A percentile compares a stretch with the other conserved stretches of the same genome.
Conservation (phyloP, 2,113 vertebrate genomes). For the Dicaeum eximium region DNA sequence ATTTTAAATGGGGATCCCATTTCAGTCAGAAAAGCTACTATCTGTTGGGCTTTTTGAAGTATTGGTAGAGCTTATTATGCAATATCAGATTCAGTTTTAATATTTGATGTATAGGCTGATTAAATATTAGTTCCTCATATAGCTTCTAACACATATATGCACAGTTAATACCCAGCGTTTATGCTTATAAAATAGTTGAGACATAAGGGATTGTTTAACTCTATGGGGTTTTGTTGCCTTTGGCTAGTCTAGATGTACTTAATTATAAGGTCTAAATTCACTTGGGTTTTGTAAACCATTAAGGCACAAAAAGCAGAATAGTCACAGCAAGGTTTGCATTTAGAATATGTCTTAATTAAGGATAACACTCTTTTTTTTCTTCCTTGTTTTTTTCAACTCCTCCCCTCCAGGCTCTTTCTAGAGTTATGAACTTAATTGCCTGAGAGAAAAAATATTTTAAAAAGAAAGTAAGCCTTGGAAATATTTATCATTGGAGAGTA, state of each 20-base stretch:
- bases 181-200: constrained; percentile 2
- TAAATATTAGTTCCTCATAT: not conserved
- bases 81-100: not conserved
- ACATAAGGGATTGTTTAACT: constrained; percentile 7
- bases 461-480: not conserved
- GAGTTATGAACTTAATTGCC: not conserved
- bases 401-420: not conserved
- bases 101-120: not conserved
- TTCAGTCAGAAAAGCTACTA: not conserved
- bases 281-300: constrained; percentile 46
- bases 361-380: not conserved
- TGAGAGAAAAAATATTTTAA: not conserved
- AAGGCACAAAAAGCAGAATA: not conserved
- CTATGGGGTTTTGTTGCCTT: not conserved
- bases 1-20: not conserved
- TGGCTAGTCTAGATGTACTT: constrained; percentile 41
- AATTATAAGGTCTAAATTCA: constrained; percentile 34
- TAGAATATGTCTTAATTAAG: not conserved
- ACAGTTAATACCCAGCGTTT: constrained; percentile 26
- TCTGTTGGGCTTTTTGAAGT: not conserved
- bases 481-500: not conserved
- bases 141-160: not conserved
- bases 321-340: not conserved
- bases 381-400: not conserved
- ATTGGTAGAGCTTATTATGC: not conserved